Base-by-base conservation (phyloP, 2,113 vertebrate genomes). In the Ranitomeya imitator region DNA sequence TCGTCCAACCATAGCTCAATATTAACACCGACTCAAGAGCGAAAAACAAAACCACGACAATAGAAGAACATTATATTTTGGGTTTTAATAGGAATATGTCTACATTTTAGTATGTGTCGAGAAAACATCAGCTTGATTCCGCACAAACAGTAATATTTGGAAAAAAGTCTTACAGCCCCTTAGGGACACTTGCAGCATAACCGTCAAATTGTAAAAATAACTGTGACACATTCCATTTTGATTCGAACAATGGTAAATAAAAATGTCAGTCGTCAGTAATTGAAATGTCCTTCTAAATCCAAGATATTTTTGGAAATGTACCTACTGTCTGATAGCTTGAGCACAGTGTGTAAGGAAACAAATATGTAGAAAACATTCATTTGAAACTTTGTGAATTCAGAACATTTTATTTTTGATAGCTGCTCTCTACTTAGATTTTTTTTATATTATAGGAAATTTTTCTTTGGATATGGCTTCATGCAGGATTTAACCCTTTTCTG, bases 211-310 rank as follows among this genome's bases (percentile, higher is more conserved):
- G 65, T 54, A 55, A 84, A 71, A 84, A 69, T 55, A 37, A 69
- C 45, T 67, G 11, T 18, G 63, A 55, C 82, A 26, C 82, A 52
- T 55, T 71, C 63, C 63, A 84, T 55, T 84, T 71, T 55, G 45
- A 55, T 69, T 55, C 7, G 51, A 67, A 19, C 82, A 55, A 2
- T 19, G 52, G 45, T 55, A 71, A 55, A 55, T 84, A 84, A 69
- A 84, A n/a, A 26, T 0, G 63, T 71, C 82, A 84, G 52, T 71
- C 45, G 13, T 54, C 21, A 55, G 65, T 55, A 69, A 69, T 52
- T 83, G 52, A 69, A 63, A 71, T 51, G 63, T 84, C 52, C 51
- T 31, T 67, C 81, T 23, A 54, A 83, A 37, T 83, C 45, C 81
- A 8, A 69, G 82, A 55, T 84, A 26, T 69, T 84, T 69, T 54